Conservation (phyloP, 2,888 invertebrate species). For the Papilio gigon region DNA sequence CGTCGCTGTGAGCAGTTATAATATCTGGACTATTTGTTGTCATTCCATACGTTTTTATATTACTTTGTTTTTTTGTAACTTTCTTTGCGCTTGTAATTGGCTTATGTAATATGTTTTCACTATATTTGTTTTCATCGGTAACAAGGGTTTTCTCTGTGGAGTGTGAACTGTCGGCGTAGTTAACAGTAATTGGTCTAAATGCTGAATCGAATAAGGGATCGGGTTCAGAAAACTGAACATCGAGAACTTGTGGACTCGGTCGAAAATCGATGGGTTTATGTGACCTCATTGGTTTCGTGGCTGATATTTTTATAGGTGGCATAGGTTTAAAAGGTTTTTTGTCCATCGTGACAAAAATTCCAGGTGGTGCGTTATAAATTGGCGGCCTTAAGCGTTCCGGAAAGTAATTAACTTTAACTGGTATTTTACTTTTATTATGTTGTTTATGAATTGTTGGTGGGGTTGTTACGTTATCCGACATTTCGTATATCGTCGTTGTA, state of each 20-base stretch:
- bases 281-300: conserved; percentile 57
- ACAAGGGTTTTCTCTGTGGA: conserved; percentile 49
- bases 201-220: conserved; percentile 63
- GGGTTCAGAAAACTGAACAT: conserved; percentile 62
- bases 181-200: conserved; percentile 70
- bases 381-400: conserved; percentile 72
- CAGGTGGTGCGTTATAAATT: conserved; percentile 75
- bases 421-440: conserved; percentile 53
- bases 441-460: conserved; percentile 57
- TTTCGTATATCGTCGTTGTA: conserved; percentile 51
- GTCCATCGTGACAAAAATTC: conserved; percentile 76
- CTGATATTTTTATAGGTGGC: conserved; percentile 70
- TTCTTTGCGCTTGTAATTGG: conserved; percentile 46
- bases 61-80: conserved; percentile 63
- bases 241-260: conserved; percentile 74
- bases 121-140: conserved; percentile 50
- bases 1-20: conserved; percentile 60
- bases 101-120: conserved; percentile 58
- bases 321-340: conserved; percentile 78
- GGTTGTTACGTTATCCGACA: conserved; percentile 57
- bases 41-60: conserved; percentile 55
- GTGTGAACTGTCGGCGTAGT: conserved; percentile 53
- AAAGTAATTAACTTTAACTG: conserved; percentile 63
- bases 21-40: conserved; percentile 69
- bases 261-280: conserved; percentile 65